A percentile compares a stretch with the other conserved stretches of the same genome.
phyloP scores from a whole-genome alignment of 2,888 invertebrate species.

The Dyspetes luteomarginatus region DNA sequence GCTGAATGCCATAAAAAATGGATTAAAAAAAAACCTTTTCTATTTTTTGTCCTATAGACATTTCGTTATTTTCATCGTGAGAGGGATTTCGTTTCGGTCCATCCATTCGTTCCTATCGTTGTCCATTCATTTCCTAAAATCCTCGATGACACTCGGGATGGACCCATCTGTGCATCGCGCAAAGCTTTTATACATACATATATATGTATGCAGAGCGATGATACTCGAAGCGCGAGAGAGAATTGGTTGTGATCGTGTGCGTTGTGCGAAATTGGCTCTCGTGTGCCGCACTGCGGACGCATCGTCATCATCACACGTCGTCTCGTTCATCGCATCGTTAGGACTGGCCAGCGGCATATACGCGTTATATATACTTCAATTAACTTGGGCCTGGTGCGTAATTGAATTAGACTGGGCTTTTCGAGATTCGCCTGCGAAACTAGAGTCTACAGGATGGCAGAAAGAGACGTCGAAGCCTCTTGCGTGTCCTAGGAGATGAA shows the following conservation, averaged over 20 bases:
- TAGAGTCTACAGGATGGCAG: background rate
- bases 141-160: background rate
- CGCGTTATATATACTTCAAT: slow-evolving; percentile 70
- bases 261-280: slow-evolving; percentile 11
- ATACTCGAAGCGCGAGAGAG: background rate
- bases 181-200: too few relatives aligned
- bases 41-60: background rate
- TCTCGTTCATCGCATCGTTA: slow-evolving; percentile 70
- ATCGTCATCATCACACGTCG: slow-evolving; percentile 38
- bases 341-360: slow-evolving; percentile 47
- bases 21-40: too few relatives aligned
- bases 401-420: slow-evolving; percentile 71
- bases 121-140: slow-evolving; percentile 33
- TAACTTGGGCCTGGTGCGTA: slow-evolving; percentile 66
- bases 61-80: background rate
- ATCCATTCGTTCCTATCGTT: slow-evolving; percentile 2
- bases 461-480: too few relatives aligned
- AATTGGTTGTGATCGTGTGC: background rate
- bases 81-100: slow-evolving; percentile 1
- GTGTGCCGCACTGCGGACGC: slow-evolving; percentile 43
- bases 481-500: too few relatives aligned
- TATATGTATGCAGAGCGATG: too few relatives aligned
- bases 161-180: background rate
- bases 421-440: slow-evolving; percentile 20
- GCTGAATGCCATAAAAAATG: too few relatives aligned